These are phyloP conservation scores for Limnothrissa miodon DNA, from an alignment of 2,113 vertebrate genomes.

Conservation along the genomic window DNA sequence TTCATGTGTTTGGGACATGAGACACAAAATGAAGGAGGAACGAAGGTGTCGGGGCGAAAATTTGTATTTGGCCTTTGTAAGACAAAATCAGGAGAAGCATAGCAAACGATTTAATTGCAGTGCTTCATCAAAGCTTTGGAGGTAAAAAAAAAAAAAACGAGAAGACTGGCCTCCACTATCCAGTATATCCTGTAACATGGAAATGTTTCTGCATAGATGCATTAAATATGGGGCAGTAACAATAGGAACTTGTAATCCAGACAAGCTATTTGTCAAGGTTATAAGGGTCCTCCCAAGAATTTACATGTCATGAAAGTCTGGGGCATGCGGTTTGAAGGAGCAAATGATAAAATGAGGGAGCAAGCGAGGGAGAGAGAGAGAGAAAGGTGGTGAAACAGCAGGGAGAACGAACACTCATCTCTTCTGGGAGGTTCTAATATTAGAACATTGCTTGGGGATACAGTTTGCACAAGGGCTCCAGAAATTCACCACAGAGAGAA, in stretches of 20 bases:
- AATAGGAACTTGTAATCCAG: neutral
- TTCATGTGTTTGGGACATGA: neutral
- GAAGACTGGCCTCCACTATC: neutral
- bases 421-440: constrained; percentile 49
- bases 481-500: constrained; percentile 61
- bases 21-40: neutral
- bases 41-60: neutral
- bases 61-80: neutral
- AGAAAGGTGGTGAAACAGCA: constrained; percentile 5
- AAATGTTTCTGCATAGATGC: neutral
- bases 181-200: neutral
- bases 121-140: neutral
- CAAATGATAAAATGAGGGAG: constrained; percentile 10
- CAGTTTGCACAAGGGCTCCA: constrained; percentile 42
- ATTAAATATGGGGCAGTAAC: neutral
- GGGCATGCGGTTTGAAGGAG: neutral
- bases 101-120: neutral
- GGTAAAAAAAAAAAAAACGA: neutral
- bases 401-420: constrained; percentile 33
- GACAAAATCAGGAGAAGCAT: neutral
- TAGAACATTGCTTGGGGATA: constrained; percentile 55
- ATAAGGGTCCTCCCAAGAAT: neutral
- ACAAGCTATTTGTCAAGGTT: constrained; percentile 21
- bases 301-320: constrained; percentile 24
- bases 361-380: neutral